Base-by-base conservation (phyloP, 2,888 invertebrate species). In the Schizaphis graminum region DNA sequence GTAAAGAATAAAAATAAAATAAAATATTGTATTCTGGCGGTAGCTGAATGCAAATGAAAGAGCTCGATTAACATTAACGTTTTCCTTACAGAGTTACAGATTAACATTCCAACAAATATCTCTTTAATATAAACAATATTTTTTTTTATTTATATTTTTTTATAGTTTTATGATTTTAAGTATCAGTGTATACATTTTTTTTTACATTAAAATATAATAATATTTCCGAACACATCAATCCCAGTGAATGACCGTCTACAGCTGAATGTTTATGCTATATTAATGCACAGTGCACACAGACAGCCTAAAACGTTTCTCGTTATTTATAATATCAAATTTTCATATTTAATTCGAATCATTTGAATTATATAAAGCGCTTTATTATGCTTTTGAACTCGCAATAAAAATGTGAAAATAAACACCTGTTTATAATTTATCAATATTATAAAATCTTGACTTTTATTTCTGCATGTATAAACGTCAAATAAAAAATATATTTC, bases 361-460 rank as follows among this genome's bases (percentile, higher is more conserved):
- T 49, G 13, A 26, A 90, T 47, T 53, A 77, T 35, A 41, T 16
- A 35, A 28, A 47, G 89, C 49, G 24, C 56, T 53, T 11, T 41
- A 53, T 77, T 67, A 67, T 53, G 49, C 49, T 67, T 77, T 35
- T 35, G 35, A 49, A 67, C 49, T 67, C 35, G 13, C 21, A 28
- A 85, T 56, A 85, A 91, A 85, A 85, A 49, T 91, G 85, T n/a
- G 84, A 91, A 91, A 56, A 91, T 56, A 16, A 85, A 85, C 91
- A 91, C 85, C 91, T 57, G 91, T 41, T 53, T 41, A 41, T 77
- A 49, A 91, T 91, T 85, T 91, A 91, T 91, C 85, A 44, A 85
- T n/a, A 56, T 77, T 21, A 77, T 10, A n/a, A 44, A 85, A 91
- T 67, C 90, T 91, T 24, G 44, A 44, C 56, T 91, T 91, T 16